Percentiles rank a stretch among this genome's conserved stretches.
Conservation (phyloP, 1,140 invertebrate genomes). For the Gyrodactylus bullatarudis region DNA sequence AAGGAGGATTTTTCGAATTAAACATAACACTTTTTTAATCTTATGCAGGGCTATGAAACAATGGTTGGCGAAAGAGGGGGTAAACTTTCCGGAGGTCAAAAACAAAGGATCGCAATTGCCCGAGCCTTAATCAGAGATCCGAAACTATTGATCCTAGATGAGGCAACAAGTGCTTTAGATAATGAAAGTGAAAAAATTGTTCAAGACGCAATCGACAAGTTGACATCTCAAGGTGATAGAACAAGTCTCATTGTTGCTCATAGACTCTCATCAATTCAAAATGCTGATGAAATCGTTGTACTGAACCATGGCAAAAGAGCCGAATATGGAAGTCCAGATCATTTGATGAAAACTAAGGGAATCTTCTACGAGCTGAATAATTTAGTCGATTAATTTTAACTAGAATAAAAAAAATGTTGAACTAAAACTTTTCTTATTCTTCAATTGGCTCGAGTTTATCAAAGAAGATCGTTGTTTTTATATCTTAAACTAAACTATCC, state of each 20-base stretch:
- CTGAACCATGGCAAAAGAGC: conserved; percentile 13
- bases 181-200: conserved; percentile 17
- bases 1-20: too few species aligned
- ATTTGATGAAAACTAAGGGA: conserved; percentile 13
- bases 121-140: conserved; percentile 14
- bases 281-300: conserved; percentile 14
- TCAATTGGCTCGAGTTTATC: too few species aligned
- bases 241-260: conserved; percentile 21
- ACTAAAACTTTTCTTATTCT: too few species aligned
- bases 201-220: conserved; percentile 14
- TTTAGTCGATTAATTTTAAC: neutral
- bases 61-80: conserved; percentile 11
- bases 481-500: too few species aligned
- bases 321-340: conserved; percentile 13
- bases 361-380: conserved; percentile 12
- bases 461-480: too few species aligned
- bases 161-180: conserved; percentile 18
- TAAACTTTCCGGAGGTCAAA: conserved; percentile 31
- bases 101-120: conserved; percentile 26
- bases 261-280: conserved; percentile 17
- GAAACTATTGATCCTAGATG: conserved; percentile 19
- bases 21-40: too few species aligned
- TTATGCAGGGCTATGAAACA: conserved; percentile 10
- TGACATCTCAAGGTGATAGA: conserved; percentile 12
- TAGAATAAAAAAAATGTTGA: too few species aligned